Conservation (phyloP, 2,797 vertebrate genomes). For the Enteromius afrohamiltoni region DNA sequence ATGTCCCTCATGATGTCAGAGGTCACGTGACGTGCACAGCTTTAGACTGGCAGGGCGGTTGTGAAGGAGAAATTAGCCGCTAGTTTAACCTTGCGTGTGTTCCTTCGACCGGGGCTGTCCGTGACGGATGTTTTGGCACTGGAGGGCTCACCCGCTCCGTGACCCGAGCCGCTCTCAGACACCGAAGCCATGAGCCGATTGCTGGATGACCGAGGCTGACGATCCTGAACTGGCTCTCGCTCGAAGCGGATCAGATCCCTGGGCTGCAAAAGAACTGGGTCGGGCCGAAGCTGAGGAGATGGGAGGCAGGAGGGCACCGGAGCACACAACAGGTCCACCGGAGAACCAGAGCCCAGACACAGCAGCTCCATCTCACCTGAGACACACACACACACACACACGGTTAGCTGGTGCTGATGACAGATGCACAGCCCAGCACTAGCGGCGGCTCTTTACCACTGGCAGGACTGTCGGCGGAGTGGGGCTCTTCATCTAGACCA, state of each 20-base stretch:
- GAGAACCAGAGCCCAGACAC: conserved; percentile 78
- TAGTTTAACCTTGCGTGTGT: conserved; percentile 87
- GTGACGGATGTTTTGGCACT: background rate
- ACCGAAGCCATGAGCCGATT: background rate
- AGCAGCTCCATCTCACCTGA: conserved; percentile 84
- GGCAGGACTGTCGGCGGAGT: conserved; percentile 61
- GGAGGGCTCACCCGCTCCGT: conserved; percentile 33
- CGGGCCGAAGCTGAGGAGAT: conserved; percentile 92
- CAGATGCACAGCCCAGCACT: background rate
- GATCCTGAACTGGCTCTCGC: conserved; percentile 50
- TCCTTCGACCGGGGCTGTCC: conserved; percentile 86
- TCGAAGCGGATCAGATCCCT: conserved; percentile 91
- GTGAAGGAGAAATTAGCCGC: conserved; percentile 96
- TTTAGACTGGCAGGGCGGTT: conserved; percentile 72
- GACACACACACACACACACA: background rate
- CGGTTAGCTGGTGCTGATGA: background rate
- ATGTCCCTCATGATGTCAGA: conserved; percentile 57
- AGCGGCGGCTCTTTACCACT: conserved; percentile 48
- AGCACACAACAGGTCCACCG: conserved; percentile 91
- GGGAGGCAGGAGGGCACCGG: conserved; percentile 95
- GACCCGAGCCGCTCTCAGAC: conserved; percentile 41
- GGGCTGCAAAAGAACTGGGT: conserved; percentile 83
- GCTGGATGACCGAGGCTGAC: conserved; percentile 16
- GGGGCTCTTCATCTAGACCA: conserved; percentile 46
- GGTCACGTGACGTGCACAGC: conserved; percentile 66